Conservation (phyloP, 1,140 invertebrate species). For the Conus ventricosus region DNA sequence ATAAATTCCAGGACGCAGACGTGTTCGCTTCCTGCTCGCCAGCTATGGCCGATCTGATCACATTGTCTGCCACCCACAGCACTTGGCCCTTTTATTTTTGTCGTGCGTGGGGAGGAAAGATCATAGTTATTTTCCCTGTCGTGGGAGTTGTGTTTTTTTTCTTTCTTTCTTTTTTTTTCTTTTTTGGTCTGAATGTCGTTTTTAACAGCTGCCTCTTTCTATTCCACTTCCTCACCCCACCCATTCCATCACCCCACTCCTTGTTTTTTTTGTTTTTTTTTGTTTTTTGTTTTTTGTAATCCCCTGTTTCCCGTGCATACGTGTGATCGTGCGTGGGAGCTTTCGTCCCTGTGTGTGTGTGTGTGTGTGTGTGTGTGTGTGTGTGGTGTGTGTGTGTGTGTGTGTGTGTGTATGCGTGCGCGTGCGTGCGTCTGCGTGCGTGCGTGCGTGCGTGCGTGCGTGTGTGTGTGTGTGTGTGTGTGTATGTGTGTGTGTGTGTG, state of each 20-base stretch:
- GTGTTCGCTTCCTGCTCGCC: neutral
- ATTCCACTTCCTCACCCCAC: neutral
- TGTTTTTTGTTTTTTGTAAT: too few relatives aligned
- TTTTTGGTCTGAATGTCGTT: neutral
- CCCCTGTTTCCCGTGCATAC: neutral
- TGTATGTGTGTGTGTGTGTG: too few relatives aligned
- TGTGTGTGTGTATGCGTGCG: neutral
- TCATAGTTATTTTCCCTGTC: neutral
- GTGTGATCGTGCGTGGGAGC: neutral
- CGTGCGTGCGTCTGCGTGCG: too few relatives aligned
- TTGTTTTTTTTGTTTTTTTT: too few relatives aligned
- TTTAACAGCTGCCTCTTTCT: neutral
- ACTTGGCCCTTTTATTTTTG: neutral
- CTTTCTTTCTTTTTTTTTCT: neutral
- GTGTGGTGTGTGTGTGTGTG: slow-evolving; percentile 17
- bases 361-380: slow-evolving; percentile 8
- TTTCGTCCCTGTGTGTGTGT: neutral
- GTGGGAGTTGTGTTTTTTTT: neutral
- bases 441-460: too few relatives aligned
- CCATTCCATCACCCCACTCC: too few relatives aligned
- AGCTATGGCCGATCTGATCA: too few relatives aligned
- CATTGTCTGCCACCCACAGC: neutral
- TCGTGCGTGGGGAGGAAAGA: neutral
- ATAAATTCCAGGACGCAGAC: neutral
- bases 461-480: too few relatives aligned